Conservation (phyloP, 2,888 invertebrate species). For the Hoplodrina ambigua region DNA sequence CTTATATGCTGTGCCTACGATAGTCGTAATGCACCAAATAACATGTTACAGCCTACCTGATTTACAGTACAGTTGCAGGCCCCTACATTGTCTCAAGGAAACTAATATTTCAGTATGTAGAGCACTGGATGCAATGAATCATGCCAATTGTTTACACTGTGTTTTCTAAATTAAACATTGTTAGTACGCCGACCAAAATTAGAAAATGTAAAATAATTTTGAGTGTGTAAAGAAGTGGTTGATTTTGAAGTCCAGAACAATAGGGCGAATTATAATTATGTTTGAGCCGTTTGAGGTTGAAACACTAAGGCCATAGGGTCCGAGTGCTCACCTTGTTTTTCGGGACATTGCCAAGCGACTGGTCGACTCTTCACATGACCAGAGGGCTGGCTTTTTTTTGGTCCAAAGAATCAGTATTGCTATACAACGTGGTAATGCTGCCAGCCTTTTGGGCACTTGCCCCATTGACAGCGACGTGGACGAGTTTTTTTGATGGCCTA, state of each 20-base stretch:
- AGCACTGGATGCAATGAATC: slow-evolving; percentile 79
- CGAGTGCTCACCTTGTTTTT: no score
- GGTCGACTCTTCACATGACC: no score
- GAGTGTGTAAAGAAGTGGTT: slow-evolving; percentile 19
- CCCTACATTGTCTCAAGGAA: slow-evolving; percentile 69
- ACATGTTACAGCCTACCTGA: slow-evolving; percentile 44
- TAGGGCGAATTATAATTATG: neutral
- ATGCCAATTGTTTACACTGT: slow-evolving; percentile 73
- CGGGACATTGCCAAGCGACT: no score
- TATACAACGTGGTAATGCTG: no score
- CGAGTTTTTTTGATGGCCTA: no score
- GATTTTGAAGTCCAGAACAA: slow-evolving; percentile 15
- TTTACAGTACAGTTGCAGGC: slow-evolving; percentile 52
- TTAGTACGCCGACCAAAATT: slow-evolving; percentile 70
- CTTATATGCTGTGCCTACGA: neutral
- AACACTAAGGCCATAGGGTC: no score
- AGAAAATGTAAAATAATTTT: slow-evolving; percentile 60
- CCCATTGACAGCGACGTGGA: no score
- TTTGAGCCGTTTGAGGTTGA: no score
- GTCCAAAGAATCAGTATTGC: no score
- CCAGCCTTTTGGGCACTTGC: no score
- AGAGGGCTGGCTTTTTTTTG: no score
- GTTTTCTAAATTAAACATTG: slow-evolving; percentile 75
- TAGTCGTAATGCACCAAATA: slow-evolving; percentile 11
- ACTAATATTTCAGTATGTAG: slow-evolving; percentile 73